Conservation (phyloP, 2,797 vertebrate genomes). For the Mycteria americana region DNA sequence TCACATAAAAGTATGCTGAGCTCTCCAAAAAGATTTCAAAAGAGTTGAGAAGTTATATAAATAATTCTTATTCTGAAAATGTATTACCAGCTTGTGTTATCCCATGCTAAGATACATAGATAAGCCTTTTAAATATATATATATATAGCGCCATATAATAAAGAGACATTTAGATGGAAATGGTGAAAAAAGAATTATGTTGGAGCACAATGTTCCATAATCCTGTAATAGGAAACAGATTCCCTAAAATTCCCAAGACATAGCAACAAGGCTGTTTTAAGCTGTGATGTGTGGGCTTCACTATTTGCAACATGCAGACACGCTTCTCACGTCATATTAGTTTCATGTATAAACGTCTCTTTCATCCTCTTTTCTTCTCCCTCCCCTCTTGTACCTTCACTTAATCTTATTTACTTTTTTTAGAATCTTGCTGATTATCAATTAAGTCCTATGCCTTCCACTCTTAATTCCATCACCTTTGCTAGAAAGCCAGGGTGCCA, state of each 20-base stretch:
- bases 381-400: background rate
- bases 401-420: constrained; percentile 53
- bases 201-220: background rate
- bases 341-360: background rate
- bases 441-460: constrained; percentile 12
- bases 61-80: background rate
- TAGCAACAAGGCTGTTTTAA: background rate
- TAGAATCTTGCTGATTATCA: constrained; percentile 24
- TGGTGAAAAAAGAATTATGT: background rate
- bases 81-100: background rate
- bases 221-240: background rate
- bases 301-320: background rate
- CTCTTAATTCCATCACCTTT: background rate
- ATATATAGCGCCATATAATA: accelerated
- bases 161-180: background rate
- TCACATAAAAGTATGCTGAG: background rate
- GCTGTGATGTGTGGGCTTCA: background rate
- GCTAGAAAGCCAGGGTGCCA: constrained; percentile 28
- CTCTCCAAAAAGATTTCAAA: background rate
- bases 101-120: background rate
- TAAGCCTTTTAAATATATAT: background rate
- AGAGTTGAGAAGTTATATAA: background rate
- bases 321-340: background rate
- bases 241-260: background rate
- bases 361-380: constrained; percentile 24